Conservation (phyloP, 2,888 invertebrate species). For the Hyposoter didymator region DNA sequence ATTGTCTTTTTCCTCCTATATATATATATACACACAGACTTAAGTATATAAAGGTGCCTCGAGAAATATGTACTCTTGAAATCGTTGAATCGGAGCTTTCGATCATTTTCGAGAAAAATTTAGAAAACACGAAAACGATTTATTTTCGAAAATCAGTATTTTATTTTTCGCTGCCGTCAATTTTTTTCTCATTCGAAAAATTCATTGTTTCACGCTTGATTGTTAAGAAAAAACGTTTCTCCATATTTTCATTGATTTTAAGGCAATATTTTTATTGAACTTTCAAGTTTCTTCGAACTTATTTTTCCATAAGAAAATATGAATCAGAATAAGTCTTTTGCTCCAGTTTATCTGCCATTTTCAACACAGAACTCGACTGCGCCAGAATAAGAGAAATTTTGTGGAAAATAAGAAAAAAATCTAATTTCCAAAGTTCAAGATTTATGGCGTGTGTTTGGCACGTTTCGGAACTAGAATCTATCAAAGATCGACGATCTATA, state of each 20-base stretch:
- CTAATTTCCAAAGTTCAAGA: constrained; percentile 8
- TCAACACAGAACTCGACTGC: background rate
- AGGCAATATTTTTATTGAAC: background rate
- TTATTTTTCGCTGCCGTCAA: background rate
- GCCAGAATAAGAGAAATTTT: constrained; percentile 6
- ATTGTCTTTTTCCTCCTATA: constrained; percentile 17
- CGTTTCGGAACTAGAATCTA: constrained; percentile 14
- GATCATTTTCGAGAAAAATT: background rate
- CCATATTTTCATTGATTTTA: background rate
- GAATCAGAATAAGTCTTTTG: background rate
- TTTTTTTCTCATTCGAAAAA: background rate
- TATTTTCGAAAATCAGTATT: background rate
- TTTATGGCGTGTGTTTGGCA: constrained; percentile 18
- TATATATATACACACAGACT: constrained; percentile 6
- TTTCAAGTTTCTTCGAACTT: background rate
- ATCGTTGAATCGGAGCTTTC: background rate
- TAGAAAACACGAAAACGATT: background rate
- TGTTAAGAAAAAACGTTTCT: background rate
- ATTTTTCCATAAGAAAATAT: background rate
- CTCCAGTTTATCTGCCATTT: constrained; percentile 18
- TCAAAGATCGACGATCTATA: constrained; percentile 20
- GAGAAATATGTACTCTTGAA: background rate
- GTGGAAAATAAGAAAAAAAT: constrained; percentile 9
- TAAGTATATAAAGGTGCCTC: background rate
- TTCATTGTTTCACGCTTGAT: background rate